Evolutionary conservation across 2,888 invertebrate genomes (phyloP), one percentile per base, ranked within the genome.

Genomic region (Tipula vernalis): DNA sequence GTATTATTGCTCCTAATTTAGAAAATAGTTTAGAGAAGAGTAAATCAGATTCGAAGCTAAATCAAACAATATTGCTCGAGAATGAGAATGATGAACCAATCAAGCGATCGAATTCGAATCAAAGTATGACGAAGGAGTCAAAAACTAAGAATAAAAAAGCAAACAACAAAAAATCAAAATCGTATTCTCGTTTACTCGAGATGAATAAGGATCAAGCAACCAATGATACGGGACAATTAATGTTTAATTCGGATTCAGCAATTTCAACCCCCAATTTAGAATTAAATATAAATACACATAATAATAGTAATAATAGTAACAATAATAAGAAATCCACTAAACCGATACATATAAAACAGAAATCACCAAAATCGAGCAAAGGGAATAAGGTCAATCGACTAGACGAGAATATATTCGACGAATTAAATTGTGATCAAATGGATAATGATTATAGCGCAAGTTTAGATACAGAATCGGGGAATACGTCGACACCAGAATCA

Each of bases 11-110:
- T 86, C 87, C 87, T 85, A 88, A 89, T 15, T 87, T 88, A 83
- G 88, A 88, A 51, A 90, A 89, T 89, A 89, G 92, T 8, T 90
- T 93, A 87, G 94, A 95, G 89, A 95, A 94, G 89, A 94, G 94
- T 89, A 94, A 94, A 90, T 94, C 94, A 0, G 94, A 95, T 89
- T 94, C 94, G 28, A 94, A 94, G 89, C 90, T 95, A 71, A 92
- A 93, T 89, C 93, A 93, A 88, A 86, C 36, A 3, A 51, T 86
- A 39, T 41, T 84, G 85, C 83, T 71, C 85, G n/a, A 18, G 36
- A 36, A 87, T 51, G 88, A 88, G 88, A 87, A 90, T 89, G 93
- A 89, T 89, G 93, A 91, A 88, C 91, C 89, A 89, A 93, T 89
- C 92, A 93, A 88, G 91, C 92, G 90, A 91, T 92, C 89, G 90